Evolutionary conservation across 1,140 invertebrate genomes (phyloP).

Genomic region (Streblospio benedicti): DNA sequence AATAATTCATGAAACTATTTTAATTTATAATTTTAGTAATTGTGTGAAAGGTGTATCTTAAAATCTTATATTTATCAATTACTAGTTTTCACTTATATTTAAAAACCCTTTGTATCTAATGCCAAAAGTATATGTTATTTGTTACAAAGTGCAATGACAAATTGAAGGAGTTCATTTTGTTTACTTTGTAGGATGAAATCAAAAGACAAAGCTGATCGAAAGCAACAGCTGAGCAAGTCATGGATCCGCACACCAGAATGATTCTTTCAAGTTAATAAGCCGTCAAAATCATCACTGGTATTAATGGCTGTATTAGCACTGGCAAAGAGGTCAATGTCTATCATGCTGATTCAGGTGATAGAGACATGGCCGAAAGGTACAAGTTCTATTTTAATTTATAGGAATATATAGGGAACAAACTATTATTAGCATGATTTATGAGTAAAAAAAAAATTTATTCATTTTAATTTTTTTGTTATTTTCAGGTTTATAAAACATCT

Average conservation of each 20-base stretch:
- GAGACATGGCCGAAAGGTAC: not conserved
- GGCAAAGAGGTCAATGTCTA: constrained; percentile 97
- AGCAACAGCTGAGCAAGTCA: constrained; percentile 90
- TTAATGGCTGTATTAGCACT: constrained; percentile 88
- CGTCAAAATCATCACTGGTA: constrained; percentile 59
- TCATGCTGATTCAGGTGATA: constrained; percentile 65
- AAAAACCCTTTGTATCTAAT: too few relatives aligned
- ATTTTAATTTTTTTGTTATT: constrained; percentile 13
- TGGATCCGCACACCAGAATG: constrained; percentile 89
- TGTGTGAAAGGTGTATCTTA: too few relatives aligned
- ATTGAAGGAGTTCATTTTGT: not conserved
- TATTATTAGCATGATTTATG: not conserved
- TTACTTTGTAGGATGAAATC: constrained; percentile 5
- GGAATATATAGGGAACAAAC: not conserved
- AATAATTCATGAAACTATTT: too few relatives aligned
- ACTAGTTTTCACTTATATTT: not conserved
- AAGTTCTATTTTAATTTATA: not conserved
- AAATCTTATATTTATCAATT: too few relatives aligned
- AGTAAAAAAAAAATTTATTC: not conserved
- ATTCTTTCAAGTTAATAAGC: constrained; percentile 90
- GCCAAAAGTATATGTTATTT: too few relatives aligned
- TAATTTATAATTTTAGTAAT: too few relatives aligned
- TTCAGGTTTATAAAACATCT: constrained; percentile 85
- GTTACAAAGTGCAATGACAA: too few relatives aligned
- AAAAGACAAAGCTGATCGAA: constrained; percentile 87